These are phyloP conservation scores for Tenthredo amoena DNA, from an alignment of 2,888 invertebrate species.

Conservation along the genomic window DNA sequence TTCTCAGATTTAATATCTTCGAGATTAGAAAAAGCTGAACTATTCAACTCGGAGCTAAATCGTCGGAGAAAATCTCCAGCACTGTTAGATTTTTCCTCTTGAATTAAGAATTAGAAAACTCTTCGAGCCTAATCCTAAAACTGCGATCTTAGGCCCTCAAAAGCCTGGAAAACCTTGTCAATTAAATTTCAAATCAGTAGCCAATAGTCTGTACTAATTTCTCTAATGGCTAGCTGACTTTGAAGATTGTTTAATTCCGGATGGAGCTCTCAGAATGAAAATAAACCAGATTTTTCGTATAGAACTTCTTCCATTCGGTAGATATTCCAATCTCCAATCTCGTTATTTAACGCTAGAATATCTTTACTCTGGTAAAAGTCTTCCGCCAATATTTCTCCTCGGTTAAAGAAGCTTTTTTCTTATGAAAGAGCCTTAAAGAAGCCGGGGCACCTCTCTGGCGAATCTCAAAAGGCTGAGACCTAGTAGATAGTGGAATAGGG, in stretches of 20 bases:
- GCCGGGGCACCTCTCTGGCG: constrained; percentile 59
- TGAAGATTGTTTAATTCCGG: background rate
- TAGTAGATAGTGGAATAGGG: constrained; percentile 61
- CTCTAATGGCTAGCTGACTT: background rate
- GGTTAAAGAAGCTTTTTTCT: constrained; percentile 22
- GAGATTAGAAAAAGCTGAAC: background rate
- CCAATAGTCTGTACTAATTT: background rate
- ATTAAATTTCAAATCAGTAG: background rate
- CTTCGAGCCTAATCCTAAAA: background rate
- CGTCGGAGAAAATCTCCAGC: background rate
- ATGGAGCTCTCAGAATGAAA: background rate
- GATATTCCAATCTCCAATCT: background rate
- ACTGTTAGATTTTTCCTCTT: background rate
- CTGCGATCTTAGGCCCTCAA: background rate
- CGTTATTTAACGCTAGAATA: background rate
- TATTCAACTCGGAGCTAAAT: background rate
- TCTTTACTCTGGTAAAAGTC: background rate
- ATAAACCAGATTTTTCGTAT: background rate
- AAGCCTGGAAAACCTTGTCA: background rate
- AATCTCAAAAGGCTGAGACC: background rate
- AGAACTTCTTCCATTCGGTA: background rate
- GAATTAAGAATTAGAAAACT: background rate
- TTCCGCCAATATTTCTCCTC: background rate
- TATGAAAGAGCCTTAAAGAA: constrained; percentile 57
- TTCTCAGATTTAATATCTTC: background rate